phyloP scores from a whole-genome alignment of 2,797 vertebrate genomes.

The Betta splendens region DNA sequence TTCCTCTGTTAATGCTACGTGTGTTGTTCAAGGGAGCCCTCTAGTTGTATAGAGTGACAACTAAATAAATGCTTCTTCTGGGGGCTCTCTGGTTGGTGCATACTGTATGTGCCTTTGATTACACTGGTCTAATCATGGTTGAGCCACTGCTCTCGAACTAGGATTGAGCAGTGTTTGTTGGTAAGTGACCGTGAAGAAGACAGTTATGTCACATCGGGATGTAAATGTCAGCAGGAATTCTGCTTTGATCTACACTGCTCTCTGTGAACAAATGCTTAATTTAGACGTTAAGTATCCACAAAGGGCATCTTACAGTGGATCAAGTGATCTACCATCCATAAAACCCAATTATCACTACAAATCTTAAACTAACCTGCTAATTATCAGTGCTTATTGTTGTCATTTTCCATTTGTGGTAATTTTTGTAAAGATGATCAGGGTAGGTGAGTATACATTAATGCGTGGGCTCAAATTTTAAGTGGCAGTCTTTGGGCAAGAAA shows the following conservation, averaged over 20 bases:
- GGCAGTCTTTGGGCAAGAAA: not conserved
- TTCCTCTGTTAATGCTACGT: conserved; percentile 57
- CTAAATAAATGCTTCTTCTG: conserved; percentile 11
- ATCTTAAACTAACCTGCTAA: conserved; percentile 1
- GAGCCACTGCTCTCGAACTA: conserved; percentile 11
- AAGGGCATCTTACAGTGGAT: not conserved
- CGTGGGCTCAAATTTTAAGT: not conserved
- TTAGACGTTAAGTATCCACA: conserved; percentile 16
- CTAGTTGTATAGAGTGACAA: conserved; percentile 45
- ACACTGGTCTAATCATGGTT: conserved; percentile 14
- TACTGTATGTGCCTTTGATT: conserved; percentile 14
- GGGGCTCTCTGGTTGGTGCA: not conserved
- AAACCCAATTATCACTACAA: conserved; percentile 15
- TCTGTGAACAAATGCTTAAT: conserved; percentile 42
- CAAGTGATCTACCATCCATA: too few species aligned
- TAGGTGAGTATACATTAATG: not conserved
- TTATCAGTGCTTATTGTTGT: not conserved
- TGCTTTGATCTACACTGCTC: conserved; percentile 39
- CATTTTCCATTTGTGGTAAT: not conserved
- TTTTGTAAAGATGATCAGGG: not conserved
- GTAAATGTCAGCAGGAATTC: conserved; percentile 39
- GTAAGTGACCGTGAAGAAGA: conserved; percentile 14
- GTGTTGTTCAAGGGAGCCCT: conserved; percentile 63
- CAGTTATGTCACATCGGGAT: conserved; percentile 25
- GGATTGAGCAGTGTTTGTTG: conserved; percentile 17